These are phyloP conservation scores for Misgurnus mizolepis DNA, from an alignment of 2,113 vertebrate species.

Conservation along the genomic window DNA sequence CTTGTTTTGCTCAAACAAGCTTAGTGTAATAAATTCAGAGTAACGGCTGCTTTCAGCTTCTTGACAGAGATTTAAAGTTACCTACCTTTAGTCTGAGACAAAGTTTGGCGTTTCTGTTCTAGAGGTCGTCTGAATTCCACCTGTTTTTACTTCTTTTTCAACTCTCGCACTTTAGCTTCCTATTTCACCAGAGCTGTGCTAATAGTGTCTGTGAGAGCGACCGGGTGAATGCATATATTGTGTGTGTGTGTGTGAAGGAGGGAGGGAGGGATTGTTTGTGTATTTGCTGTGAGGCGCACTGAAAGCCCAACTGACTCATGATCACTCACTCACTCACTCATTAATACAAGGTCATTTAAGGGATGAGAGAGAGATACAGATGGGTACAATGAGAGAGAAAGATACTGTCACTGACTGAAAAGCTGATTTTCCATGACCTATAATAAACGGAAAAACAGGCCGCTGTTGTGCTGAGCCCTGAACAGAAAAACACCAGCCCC, in stretches of 20 bases:
- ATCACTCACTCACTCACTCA: slow-evolving; percentile 76
- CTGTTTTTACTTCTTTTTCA: slow-evolving; percentile 4
- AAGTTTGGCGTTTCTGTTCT: slow-evolving; percentile 23
- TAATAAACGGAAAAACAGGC: too few relatives aligned
- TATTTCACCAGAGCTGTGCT: slow-evolving; percentile 63
- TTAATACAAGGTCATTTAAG: slow-evolving; percentile 79
- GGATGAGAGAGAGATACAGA: slow-evolving; percentile 60
- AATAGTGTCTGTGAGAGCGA: slow-evolving; percentile 61
- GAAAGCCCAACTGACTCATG: slow-evolving; percentile 73
- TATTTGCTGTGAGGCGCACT: slow-evolving; percentile 56
- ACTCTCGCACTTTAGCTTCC: not conserved
- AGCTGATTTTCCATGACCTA: too few relatives aligned
- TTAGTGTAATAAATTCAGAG: slow-evolving; percentile 32
- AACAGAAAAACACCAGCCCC: too few relatives aligned
- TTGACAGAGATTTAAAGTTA: slow-evolving; percentile 19
- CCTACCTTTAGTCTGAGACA: slow-evolving; percentile 21
- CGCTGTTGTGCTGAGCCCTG: too few relatives aligned
- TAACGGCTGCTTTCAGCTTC: slow-evolving; percentile 12
- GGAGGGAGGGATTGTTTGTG: slow-evolving; percentile 56
- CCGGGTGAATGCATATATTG: slow-evolving; percentile 19
- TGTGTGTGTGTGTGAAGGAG: slow-evolving; percentile 55
- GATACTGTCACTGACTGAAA: not conserved
- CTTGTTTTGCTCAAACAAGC: slow-evolving; percentile 28
- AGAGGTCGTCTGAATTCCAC: slow-evolving; percentile 1
- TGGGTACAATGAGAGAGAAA: slow-evolving; percentile 36